Evolutionary conservation across 2,113 vertebrate species (phyloP).

Genomic region (Indri indri): DNA sequence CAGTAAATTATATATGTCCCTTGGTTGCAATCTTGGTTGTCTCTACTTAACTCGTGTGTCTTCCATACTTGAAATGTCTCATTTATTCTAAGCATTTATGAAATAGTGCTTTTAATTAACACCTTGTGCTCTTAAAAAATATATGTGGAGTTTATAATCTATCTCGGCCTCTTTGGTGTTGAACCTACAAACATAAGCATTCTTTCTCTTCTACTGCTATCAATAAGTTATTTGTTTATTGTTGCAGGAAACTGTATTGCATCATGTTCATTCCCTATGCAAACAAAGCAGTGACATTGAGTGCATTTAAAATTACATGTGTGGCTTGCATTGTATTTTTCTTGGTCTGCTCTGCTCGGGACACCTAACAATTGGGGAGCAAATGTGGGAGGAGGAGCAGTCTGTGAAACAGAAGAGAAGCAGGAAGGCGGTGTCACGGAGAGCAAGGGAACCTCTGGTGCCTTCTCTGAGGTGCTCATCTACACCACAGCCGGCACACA

Average conservation of each 20-base stretch:
- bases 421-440: background rate
- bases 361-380: background rate
- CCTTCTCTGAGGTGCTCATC: background rate
- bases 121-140: conserved; percentile 43
- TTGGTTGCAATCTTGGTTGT: background rate
- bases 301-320: background rate
- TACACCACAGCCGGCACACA: background rate
- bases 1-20: conserved; percentile 57
- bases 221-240: background rate
- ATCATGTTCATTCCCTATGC: background rate
- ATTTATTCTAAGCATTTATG: conserved; percentile 53
- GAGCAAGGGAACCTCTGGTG: background rate
- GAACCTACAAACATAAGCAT: background rate
- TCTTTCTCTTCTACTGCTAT: conserved; percentile 12
- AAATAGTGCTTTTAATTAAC: conserved; percentile 46
- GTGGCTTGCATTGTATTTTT: background rate
- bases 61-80: conserved; percentile 52
- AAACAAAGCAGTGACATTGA: background rate
- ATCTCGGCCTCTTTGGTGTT: background rate
- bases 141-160: background rate
- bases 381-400: background rate
- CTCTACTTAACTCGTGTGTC: conserved; percentile 48
- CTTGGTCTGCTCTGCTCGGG: background rate
- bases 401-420: background rate
- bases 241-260: background rate